These are phyloP conservation scores for Calephelis virginiensis DNA, from an alignment of 1,140 invertebrate genomes.

Conservation along the genomic window DNA sequence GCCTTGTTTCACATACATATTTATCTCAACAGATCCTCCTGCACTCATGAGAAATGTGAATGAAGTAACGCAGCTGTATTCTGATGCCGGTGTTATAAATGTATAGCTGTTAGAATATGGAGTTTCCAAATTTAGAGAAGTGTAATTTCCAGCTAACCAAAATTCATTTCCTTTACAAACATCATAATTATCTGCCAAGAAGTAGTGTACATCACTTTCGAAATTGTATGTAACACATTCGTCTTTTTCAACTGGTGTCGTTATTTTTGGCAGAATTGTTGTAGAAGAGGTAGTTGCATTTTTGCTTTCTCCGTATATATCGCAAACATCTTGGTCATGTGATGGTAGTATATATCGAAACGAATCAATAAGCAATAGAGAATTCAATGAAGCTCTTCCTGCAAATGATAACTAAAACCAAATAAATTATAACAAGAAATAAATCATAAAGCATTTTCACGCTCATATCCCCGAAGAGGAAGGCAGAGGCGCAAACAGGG, in stretches of 20 bases:
- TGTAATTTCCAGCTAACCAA: background rate
- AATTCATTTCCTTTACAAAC: background rate
- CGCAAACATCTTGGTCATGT: no score
- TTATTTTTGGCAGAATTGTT: no score
- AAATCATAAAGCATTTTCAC: no score
- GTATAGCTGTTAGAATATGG: background rate
- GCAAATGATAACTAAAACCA: no score
- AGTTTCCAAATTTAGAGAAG: background rate
- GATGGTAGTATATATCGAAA: no score
- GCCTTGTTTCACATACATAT: background rate
- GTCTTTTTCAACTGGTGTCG: background rate
- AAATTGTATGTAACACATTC: background rate
- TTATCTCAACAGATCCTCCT: background rate
- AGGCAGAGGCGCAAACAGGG: no score
- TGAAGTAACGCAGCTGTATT: background rate
- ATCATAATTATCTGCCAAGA: background rate
- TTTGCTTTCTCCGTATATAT: no score
- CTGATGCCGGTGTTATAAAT: background rate
- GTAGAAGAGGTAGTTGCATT: no score
- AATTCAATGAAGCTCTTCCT: no score
- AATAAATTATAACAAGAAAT: no score
- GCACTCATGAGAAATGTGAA: background rate
- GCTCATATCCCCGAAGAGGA: no score
- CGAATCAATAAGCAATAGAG: no score
- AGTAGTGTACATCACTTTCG: background rate